Evolutionary conservation across 2,113 vertebrate species (phyloP).

Genomic region (Hypanus sabinus): DNA sequence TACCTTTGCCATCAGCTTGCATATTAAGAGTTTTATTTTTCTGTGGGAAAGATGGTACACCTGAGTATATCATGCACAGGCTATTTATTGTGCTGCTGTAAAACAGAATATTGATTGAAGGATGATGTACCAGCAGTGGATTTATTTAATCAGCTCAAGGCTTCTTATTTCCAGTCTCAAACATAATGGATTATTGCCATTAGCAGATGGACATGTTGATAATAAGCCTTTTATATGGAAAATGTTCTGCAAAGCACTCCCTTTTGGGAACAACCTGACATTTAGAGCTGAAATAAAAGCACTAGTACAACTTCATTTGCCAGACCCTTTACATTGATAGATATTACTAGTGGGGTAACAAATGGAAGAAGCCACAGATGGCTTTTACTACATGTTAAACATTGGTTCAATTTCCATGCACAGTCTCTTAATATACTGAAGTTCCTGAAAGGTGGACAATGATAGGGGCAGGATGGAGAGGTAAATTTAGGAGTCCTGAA

Average conservation of each 20-base stretch:
- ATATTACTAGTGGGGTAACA: neutral
- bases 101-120: constrained; percentile 11
- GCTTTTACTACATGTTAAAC: neutral
- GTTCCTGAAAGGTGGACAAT: neutral
- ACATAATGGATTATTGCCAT: constrained; percentile 34
- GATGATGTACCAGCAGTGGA: neutral
- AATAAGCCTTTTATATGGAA: constrained; percentile 28
- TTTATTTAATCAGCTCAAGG: constrained; percentile 35
- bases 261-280: constrained; percentile 27
- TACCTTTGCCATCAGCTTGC: neutral
- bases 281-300: constrained; percentile 27
- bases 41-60: neutral
- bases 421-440: neutral
- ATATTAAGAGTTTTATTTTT: neutral
- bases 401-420: neutral
- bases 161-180: constrained; percentile 18
- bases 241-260: neutral
- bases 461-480: neutral
- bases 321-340: neutral
- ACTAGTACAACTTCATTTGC: neutral
- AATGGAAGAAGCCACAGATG: neutral
- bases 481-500: neutral
- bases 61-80: constrained; percentile 7
- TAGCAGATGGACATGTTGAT: constrained; percentile 27
- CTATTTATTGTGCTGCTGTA: constrained; percentile 15